Evolutionary conservation across 2,888 invertebrate species (phyloP).

Genomic region (Pammene aurita): DNA sequence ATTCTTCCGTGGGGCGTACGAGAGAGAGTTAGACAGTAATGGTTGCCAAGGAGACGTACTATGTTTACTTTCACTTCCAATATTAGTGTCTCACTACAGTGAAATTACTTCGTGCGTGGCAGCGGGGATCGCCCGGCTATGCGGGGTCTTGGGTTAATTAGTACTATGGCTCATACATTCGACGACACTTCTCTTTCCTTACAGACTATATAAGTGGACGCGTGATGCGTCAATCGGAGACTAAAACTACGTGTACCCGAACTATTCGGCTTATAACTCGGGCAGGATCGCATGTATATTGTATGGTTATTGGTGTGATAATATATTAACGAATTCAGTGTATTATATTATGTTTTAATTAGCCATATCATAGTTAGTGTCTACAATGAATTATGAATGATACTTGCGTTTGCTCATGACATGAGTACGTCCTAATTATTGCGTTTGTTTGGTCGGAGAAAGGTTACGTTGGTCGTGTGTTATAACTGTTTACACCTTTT

Average conservation of each 20-base stretch:
- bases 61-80: no score
- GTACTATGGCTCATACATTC: no score
- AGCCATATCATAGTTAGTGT: slow-evolving; percentile 65
- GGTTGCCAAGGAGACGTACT: no score
- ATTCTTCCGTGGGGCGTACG: no score
- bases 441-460: slow-evolving; percentile 40
- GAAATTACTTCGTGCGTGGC: no score
- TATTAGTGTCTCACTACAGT: no score
- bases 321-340: slow-evolving; percentile 52
- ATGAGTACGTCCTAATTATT: slow-evolving; percentile 63
- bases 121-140: no score
- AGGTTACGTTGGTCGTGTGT: slow-evolving; percentile 45
- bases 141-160: no score
- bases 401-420: slow-evolving; percentile 60
- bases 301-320: slow-evolving; percentile 58
- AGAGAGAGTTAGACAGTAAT: no score
- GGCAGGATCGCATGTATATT: slow-evolving; percentile 14
- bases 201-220: no score
- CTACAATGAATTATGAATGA: slow-evolving; percentile 43
- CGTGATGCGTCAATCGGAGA: no score
- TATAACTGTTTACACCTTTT: neutral
- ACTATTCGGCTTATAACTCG: slow-evolving; percentile 6
- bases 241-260: slow-evolving; percentile 23
- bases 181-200: no score
- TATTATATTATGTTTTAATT: slow-evolving; percentile 50